Conservation (phyloP, 2,797 vertebrate species). For the Tolypeutes matacus region DNA sequence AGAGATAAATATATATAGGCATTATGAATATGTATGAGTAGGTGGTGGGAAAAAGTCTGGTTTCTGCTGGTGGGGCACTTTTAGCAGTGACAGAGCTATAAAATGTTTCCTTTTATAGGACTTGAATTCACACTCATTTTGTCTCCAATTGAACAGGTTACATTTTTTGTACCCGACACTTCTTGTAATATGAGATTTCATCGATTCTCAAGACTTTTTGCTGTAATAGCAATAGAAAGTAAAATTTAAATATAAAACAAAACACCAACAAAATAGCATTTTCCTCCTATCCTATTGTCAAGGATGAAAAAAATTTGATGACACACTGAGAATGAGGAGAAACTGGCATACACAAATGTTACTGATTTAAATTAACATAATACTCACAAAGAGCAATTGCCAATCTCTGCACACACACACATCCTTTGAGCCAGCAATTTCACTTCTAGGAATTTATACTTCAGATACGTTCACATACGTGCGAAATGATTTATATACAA, state of each 20-base stretch:
- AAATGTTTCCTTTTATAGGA: not conserved
- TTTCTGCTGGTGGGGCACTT: not conserved
- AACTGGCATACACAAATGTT: not conserved
- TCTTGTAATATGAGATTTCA: not conserved
- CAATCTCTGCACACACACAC: not conserved
- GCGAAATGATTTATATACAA: not conserved
- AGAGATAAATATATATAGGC: no score
- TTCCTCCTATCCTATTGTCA: not conserved
- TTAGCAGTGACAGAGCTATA: not conserved
- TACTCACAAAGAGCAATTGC: not conserved
- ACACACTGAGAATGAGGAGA: not conserved
- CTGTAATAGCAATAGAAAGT: not conserved
- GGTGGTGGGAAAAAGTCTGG: not conserved
- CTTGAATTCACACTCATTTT: not conserved
- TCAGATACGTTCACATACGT: not conserved
- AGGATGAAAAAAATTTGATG: not conserved
- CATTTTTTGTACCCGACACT: not conserved
- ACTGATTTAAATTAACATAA: not conserved
- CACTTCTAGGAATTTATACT: not conserved
- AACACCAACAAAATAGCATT: not conserved
- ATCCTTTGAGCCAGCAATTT: not conserved
- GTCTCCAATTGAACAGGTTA: not conserved
- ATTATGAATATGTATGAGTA: not conserved
- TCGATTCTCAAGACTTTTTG: not conserved
- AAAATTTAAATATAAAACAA: not conserved